Evolutionary conservation across 2,888 invertebrate species (phyloP), one percentile per base, ranked within the genome.

Genomic region (Dione vanillae): DNA sequence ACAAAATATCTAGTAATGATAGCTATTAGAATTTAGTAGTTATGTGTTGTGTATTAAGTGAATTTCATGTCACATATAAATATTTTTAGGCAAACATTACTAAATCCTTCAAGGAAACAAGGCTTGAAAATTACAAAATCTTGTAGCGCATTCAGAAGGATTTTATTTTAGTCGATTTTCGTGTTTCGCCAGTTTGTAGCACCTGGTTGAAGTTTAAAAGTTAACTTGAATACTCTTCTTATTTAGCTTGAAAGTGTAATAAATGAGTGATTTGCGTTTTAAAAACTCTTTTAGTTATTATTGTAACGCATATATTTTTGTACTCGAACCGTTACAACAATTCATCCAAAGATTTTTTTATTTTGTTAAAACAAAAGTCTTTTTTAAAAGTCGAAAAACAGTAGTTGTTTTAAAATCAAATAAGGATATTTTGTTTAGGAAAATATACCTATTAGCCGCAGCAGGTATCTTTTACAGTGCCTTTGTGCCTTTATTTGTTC

Each of bases 401-500:
- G 6, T 5, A 37, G n/a, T 37, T 0, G 11, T 40, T 56, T 54
- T 37, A 0, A 40, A 16, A n/a, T n/a, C 8, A 40, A 56, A 16
- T 54, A 19, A 37, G 56, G 16, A 37, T 11, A 6, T 11, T 49
- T 56, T 56, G 11, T 16, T 7, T 54, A 40, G 16, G 11, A 54
- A 40, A 40, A 19, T 7, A 16, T 27, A n/a, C 10, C 27, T 59
- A 59, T 59, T 43, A 59, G 20, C 27, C 14, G 43, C 43, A 66
- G n/a, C 56, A 56, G 37, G 56, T 35, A 35, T 27, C 16, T 20
- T 59, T 12, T 59, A 19, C 49, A 67, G 51, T 67, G 49, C 20
- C n/a, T 41, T 16, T 56, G 41, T 49, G 35, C 58, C 49, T 71
- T 66, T 61, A 65, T 64, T 58, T 67, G 37, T 43, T 58, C 62